Conservation (phyloP, 2,797 vertebrate genomes). For the Okamejei kenojei region DNA sequence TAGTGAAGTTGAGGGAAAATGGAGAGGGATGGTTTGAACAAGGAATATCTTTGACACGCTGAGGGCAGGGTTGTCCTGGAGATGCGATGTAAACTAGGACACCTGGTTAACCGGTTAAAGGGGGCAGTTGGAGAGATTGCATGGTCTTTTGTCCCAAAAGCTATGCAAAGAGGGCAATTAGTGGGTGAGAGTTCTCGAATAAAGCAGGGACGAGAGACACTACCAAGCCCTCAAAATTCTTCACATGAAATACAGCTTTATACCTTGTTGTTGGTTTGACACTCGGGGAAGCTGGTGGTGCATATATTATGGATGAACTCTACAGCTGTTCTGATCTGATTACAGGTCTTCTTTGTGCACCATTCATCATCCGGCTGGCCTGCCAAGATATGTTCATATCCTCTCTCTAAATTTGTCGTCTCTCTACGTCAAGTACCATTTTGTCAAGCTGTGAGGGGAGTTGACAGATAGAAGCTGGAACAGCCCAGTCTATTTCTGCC, state of each 20-base stretch:
- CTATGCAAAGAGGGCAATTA: background rate
- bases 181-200: too few relatives aligned
- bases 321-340: background rate
- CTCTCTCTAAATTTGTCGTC: background rate
- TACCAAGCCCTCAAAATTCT: background rate
- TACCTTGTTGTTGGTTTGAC: background rate
- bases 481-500: background rate
- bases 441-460: background rate
- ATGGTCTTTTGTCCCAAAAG: too few relatives aligned
- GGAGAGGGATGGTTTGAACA: too few relatives aligned
- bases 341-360: background rate
- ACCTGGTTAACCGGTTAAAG: too few relatives aligned
- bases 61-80: too few relatives aligned
- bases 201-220: background rate
- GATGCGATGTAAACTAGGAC: too few relatives aligned
- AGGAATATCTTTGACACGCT: too few relatives aligned
- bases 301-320: background rate
- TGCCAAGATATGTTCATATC: constrained; percentile 20
- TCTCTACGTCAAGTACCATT: background rate
- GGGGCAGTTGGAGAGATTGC: too few relatives aligned
- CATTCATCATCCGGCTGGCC: background rate
- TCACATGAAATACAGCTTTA: background rate
- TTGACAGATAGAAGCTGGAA: background rate
- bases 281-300: background rate
- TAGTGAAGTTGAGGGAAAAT: too few relatives aligned